Percentiles rank a stretch among this genome's conserved stretches.
Conservation (phyloP, 2,797 vertebrate genomes). For the Gobio occitaniae region DNA sequence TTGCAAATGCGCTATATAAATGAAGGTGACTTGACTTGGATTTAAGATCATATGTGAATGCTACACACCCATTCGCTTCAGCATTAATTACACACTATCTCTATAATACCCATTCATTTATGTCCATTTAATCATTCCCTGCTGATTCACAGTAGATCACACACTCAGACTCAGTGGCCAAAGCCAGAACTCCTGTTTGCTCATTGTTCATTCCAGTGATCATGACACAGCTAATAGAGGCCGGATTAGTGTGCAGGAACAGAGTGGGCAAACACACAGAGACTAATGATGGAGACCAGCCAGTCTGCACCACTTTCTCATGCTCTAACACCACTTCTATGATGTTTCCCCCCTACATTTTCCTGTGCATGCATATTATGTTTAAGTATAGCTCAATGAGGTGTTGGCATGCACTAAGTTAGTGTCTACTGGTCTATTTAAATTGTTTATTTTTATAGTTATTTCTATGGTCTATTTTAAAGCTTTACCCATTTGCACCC, state of each 20-base stretch:
- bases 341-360: background rate
- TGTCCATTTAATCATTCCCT: slow-evolving; percentile 42
- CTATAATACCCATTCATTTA: slow-evolving; percentile 23
- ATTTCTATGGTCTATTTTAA: background rate
- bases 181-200: slow-evolving; percentile 55
- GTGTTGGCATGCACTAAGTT: background rate
- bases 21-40: background rate
- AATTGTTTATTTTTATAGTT: background rate
- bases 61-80: background rate
- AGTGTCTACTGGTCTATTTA: background rate
- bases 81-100: slow-evolving; percentile 3
- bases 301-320: slow-evolving; percentile 31
- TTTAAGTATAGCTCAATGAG: background rate
- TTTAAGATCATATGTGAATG: background rate
- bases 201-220: slow-evolving; percentile 52
- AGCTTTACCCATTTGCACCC: background rate
- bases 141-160: slow-evolving; percentile 46
- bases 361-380: slow-evolving; percentile 4
- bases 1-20: no score
- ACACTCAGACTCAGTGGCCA: slow-evolving; percentile 41
- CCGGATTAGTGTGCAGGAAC: slow-evolving; percentile 53
- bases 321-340: background rate
- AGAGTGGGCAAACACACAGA: slow-evolving; percentile 51
- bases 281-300: slow-evolving; percentile 48
- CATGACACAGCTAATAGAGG: slow-evolving; percentile 56